Evolutionary conservation across 2,888 invertebrate genomes (phyloP), one percentile per base, ranked within the genome.

Genomic region (Pachliopta kotzebuea): DNA sequence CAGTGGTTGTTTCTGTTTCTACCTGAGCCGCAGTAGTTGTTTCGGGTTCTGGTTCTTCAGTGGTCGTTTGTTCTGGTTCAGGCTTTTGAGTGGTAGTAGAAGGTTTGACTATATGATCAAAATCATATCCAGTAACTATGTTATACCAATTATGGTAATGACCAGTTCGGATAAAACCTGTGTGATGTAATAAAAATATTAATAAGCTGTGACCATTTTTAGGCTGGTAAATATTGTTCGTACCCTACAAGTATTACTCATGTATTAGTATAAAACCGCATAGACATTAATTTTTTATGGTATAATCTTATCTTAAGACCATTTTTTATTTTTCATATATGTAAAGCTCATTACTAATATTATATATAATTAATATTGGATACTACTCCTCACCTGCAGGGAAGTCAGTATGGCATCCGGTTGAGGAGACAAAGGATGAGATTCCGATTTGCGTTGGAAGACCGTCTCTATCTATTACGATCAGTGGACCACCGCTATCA

Each of bases 401-500:
- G 49, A 81, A 56, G 23, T 70, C 72, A 0, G 77, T 78, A 72
- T 88, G 88, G 70, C 90, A 90, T 1, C 89, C 90, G 4, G 68
- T 37, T 0, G 66, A 61, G 1, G 88, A 85, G 6, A 86, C 88
- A 74, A 90, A 90, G 21, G 89, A 88, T 0, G 85, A 69, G 2
- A 90, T 74, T 26, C 89, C 89, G 0, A 88, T 72, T 62, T 81
- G 77, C 0, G 80, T 75, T 14, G 70, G 26, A 0, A 9, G 2
- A 0, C 84, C 86, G 23, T 88, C 87, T 0, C 68, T 64, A 18
- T 84, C 87, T 2, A 74, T 42, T 0, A 71, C 67, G 0, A 79
- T 75, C 9, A 88, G 74, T 1, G 85, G 83, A 45, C 89, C 90
- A 54, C 90, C 90, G 69, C 88, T 89, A 79, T 90, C 90, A 61